These are phyloP conservation scores for Bombylius discolor DNA, from an alignment of 2,888 invertebrate genomes.

Conservation along the genomic window DNA sequence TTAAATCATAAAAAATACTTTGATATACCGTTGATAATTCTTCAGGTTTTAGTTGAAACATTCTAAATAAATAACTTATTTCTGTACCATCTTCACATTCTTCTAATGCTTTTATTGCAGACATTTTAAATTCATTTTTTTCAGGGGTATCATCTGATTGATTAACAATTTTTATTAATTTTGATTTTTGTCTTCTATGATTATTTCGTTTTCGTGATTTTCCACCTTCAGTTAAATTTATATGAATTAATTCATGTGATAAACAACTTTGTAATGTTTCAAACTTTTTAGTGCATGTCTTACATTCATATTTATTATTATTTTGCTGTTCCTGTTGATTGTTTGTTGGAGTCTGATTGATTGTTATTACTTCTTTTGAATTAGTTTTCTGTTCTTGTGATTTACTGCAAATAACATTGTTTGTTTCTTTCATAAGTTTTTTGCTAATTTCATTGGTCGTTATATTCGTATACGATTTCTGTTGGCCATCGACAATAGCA, in stretches of 20 bases:
- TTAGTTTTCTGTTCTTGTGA: no score
- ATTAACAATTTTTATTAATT: not conserved
- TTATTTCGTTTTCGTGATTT: not conserved
- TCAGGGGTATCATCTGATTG: not conserved
- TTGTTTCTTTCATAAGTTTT: no score
- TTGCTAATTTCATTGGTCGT: no score
- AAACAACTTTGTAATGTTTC: constrained; percentile 21
- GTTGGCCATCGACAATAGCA: no score
- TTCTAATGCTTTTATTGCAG: constrained; percentile 15
- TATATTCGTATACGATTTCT: no score
- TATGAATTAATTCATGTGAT: constrained; percentile 26
- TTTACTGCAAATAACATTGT: no score
- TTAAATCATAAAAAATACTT: constrained; percentile 19
- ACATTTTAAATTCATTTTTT: constrained; percentile 1
- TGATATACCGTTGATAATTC: constrained; percentile 18
- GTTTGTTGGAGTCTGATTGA: no score
- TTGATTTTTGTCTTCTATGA: not conserved
- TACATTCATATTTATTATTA: constrained; percentile 12
- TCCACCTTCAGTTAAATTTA: not conserved
- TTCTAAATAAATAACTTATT: constrained; percentile 20
- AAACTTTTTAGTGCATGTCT: constrained; percentile 22
- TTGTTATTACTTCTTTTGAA: no score
- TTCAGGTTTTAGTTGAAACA: constrained; percentile 7
- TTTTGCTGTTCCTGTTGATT: no score
- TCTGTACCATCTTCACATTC: constrained; percentile 19